Evolutionary conservation across 2,797 vertebrate genomes (phyloP).

Genomic region (Malurus leucopterus): DNA sequence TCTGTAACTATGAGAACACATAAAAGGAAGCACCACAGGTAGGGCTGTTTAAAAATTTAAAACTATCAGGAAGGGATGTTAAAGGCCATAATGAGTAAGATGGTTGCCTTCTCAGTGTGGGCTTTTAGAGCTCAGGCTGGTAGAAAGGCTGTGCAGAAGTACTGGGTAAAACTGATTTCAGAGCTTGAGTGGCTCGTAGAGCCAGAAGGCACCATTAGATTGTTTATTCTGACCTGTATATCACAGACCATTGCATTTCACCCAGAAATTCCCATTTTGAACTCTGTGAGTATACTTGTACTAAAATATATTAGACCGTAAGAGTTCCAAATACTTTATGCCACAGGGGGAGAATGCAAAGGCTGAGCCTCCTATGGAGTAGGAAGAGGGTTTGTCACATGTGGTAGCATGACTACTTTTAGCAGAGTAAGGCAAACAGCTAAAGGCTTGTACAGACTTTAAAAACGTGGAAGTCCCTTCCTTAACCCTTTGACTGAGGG

Average conservation of each 20-base stretch:
- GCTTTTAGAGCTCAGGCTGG: slow-evolving; percentile 37
- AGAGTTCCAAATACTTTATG: not conserved
- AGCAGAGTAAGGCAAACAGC: not conserved
- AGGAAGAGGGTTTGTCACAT: not conserved
- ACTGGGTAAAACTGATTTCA: slow-evolving; percentile 10
- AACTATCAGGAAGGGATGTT: slow-evolving; percentile 67
- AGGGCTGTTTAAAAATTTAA: slow-evolving; percentile 73
- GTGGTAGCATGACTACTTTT: not conserved
- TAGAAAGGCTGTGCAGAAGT: not conserved
- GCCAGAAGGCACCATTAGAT: slow-evolving; percentile 41
- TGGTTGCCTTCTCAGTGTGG: slow-evolving; percentile 52
- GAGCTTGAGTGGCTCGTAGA: slow-evolving; percentile 9
- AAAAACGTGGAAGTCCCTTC: not conserved
- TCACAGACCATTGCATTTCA: slow-evolving; percentile 43
- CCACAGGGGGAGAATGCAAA: not conserved
- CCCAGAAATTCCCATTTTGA: slow-evolving; percentile 11
- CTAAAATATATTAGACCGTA: not conserved
- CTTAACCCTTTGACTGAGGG: not conserved
- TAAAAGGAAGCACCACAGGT: slow-evolving; percentile 67
- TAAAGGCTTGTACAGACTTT: not conserved
- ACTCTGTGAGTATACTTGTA: not conserved
- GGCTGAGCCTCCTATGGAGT: not conserved
- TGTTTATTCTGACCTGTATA: slow-evolving; percentile 42
- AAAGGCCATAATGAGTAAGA: slow-evolving; percentile 59
- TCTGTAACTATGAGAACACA: slow-evolving; percentile 75